phyloP scores from a whole-genome alignment of 37 sponge, comb jelly and placozoan species.

The Agelas oroides region DNA sequence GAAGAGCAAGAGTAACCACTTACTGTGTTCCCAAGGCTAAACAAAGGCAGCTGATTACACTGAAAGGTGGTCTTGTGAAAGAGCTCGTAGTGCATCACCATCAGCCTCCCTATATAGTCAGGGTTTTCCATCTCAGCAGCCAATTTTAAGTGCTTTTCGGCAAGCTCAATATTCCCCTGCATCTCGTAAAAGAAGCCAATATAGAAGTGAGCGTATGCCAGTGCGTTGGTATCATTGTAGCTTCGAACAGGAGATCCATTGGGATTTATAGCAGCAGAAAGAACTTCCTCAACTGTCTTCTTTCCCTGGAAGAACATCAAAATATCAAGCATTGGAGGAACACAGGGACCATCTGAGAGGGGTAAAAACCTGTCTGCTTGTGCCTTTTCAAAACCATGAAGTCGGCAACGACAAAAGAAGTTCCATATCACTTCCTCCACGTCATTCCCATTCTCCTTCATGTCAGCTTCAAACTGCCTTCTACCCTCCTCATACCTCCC shows the following conservation, averaged over 20 bases:
- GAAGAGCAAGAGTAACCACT: neutral
- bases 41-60: conserved; percentile 48
- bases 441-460: conserved; percentile 57
- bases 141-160: conserved; percentile 33
- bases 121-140: conserved; percentile 55
- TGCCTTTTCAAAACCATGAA: conserved; percentile 36
- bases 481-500: conserved; percentile 48
- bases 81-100: conserved; percentile 49
- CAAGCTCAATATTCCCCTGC: neutral
- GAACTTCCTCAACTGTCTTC: conserved; percentile 30
- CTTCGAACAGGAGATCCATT: conserved; percentile 37
- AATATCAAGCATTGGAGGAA: conserved; percentile 61
- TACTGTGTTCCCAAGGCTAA: neutral
- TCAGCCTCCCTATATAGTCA: conserved; percentile 66
- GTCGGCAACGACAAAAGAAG: conserved; percentile 46
- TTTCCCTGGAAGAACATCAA: conserved; percentile 44
- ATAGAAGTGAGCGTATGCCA: conserved; percentile 75
- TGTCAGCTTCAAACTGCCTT: conserved; percentile 56
- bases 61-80: conserved; percentile 29
- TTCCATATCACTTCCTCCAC: conserved; percentile 71
- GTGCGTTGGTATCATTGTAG: conserved; percentile 64
- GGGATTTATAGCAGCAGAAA: conserved; percentile 10
- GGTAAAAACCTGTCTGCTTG: conserved; percentile 36
- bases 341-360: too few species aligned
- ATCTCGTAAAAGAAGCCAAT: conserved; percentile 50